Base-by-base conservation (phyloP, 1,140 invertebrate species). In the Agraylea sexmaculata region DNA sequence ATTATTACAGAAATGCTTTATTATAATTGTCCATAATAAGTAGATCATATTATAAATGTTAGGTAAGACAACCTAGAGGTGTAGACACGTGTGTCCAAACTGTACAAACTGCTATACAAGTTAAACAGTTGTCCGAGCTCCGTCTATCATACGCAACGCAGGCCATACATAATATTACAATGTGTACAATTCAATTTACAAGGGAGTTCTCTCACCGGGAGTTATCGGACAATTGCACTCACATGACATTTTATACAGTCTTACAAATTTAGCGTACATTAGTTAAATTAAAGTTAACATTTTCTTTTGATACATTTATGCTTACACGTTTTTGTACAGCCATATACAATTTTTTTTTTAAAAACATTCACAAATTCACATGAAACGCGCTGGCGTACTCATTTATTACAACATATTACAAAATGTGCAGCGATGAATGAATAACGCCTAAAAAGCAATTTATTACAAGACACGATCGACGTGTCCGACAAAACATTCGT, bases 1-100 rank as follows among this genome's bases (percentile, higher is more conserved):
- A 65, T 66, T 65, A 67, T 66, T 68, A 68, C 64, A 68, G 63
- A 66, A 66, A 68, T 66, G 63, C 60, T 68, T 68, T 68, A 65
- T 65, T 68, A 55, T 60, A 65, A 67, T 62, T 66, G 62, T 66
- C 65, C 62, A 65, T 65, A 65, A 62, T 60, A 66, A 61, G 65
- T 67, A 64, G 60, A 65, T 66, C 60, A 60, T 62, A 60, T 65
- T 66, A 66, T 65, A 65, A 65, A 66, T 59, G 63, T 68, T 61
- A 66, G 64, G 62, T 68, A 68, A 62, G 62, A 66, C 63, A 66
- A 66, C 62, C 65, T 68, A 65, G 58, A 55, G 60, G 52, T 58
- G 57, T 47, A 56, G 53, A 42, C 39, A 46, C 19, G 22, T 11
- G 39, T 46, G 45, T 47, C 45, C 34, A 27, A 40, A 37, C 46